These are phyloP conservation scores for Nasonovia ribisnigri DNA, from an alignment of 2,888 invertebrate species.

Conservation along the genomic window DNA sequence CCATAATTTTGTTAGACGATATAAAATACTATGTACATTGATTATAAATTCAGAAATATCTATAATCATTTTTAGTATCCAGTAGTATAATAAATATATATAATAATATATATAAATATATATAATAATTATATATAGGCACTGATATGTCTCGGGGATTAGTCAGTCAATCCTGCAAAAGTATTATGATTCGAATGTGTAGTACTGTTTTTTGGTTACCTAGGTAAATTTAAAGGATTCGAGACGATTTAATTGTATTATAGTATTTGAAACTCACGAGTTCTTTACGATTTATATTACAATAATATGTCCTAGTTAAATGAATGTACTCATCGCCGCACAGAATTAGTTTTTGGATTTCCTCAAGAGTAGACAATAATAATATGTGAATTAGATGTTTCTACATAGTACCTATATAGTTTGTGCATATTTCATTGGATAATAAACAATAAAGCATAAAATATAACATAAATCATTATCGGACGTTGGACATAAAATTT, in stretches of 20 bases:
- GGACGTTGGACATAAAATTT: not conserved
- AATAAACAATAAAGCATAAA: not conserved
- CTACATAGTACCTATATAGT: not conserved
- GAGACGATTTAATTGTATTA: not conserved
- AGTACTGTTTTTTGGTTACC: not conserved
- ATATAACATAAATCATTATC: not conserved
- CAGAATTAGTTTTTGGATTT: not conserved
- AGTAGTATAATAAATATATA: too few relatives aligned
- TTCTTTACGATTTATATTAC: not conserved
- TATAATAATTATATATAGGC: too few relatives aligned
- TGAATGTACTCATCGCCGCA: not conserved
- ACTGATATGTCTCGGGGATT: not conserved
- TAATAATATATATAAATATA: too few relatives aligned
- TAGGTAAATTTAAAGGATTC: not conserved
- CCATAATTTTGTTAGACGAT: too few relatives aligned
- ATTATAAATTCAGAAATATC: too few relatives aligned
- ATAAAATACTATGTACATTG: too few relatives aligned
- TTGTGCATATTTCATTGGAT: not conserved
- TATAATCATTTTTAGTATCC: too few relatives aligned
- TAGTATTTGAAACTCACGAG: not conserved
- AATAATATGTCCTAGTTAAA: not conserved
- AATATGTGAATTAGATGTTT: not conserved
- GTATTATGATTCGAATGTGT: not conserved
- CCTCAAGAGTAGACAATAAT: not conserved
- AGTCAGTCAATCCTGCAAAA: not conserved